These are phyloP conservation scores for Hydraecia micacea DNA, from an alignment of 2,888 invertebrate genomes.

Conservation along the genomic window DNA sequence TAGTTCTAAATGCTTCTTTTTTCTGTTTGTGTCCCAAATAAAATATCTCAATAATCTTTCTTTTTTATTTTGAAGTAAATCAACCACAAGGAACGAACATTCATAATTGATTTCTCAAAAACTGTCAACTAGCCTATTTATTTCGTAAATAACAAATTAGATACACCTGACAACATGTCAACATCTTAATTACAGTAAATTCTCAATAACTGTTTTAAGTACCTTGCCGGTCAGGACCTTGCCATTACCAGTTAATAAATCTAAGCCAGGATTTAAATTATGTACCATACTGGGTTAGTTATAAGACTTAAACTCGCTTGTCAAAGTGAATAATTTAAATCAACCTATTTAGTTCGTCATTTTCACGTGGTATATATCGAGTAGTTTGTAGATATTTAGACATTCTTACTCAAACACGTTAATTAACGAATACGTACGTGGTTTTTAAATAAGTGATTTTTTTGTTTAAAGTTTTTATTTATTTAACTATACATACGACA, in stretches of 20 bases:
- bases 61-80: neutral
- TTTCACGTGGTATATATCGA: neutral
- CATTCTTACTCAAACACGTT: slow-evolving; percentile 1
- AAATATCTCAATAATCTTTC: too few species aligned
- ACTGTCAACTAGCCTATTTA: too few species aligned
- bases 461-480: neutral
- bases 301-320: neutral
- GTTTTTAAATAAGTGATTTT: too few species aligned
- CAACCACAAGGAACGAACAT: neutral
- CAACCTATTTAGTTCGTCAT: neutral
- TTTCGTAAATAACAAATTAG: neutral
- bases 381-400: neutral
- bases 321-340: neutral
- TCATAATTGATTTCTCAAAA: neutral
- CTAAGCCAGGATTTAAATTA: neutral
- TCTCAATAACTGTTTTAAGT: neutral
- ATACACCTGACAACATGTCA: neutral
- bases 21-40: too few species aligned
- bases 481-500: too few species aligned
- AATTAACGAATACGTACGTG: neutral
- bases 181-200: neutral
- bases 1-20: too few species aligned
- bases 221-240: neutral
- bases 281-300: neutral
- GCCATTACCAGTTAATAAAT: neutral